Percentiles rank a stretch among this genome's conserved stretches.
phyloP scores from a whole-genome alignment of 2,113 vertebrate genomes.

The Elgaria multicarinata region DNA sequence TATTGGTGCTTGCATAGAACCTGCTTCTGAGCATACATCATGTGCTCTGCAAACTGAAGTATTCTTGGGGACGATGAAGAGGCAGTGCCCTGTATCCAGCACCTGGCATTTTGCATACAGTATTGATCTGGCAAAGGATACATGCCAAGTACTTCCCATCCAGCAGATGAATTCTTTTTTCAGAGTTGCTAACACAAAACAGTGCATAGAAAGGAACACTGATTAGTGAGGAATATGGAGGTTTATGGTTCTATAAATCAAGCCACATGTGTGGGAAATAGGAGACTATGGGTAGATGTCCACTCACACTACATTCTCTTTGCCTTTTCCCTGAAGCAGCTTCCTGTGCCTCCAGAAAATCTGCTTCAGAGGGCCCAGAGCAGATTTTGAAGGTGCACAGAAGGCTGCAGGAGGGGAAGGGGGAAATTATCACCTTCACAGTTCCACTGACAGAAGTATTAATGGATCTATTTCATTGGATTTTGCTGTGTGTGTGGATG shows the following conservation, averaged over 20 bases:
- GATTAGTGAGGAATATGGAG: background rate
- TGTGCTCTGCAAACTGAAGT: background rate
- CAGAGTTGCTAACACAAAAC: background rate
- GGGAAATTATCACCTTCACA: too few relatives aligned
- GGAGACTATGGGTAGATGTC: background rate
- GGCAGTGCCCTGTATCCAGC: background rate
- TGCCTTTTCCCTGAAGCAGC: too few relatives aligned
- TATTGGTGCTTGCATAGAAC: background rate
- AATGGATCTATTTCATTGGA: too few relatives aligned
- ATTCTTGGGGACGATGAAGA: background rate
- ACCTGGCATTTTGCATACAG: background rate
- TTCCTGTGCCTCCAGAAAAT: too few relatives aligned
- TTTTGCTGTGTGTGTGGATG: background rate
- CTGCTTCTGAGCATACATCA: background rate
- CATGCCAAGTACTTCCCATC: too few relatives aligned
- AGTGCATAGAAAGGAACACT: too few relatives aligned
- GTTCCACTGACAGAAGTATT: too few relatives aligned
- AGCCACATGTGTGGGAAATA: background rate
- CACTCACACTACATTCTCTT: too few relatives aligned
- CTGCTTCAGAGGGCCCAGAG: too few relatives aligned
- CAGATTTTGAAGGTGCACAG: too few relatives aligned
- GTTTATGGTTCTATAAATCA: background rate
- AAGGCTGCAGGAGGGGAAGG: too few relatives aligned
- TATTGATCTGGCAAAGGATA: background rate
- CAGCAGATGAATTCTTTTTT: too few relatives aligned